These are phyloP conservation scores for Cheirogaleus medius DNA, from an alignment of 2,113 vertebrate genomes.

Conservation along the genomic window DNA sequence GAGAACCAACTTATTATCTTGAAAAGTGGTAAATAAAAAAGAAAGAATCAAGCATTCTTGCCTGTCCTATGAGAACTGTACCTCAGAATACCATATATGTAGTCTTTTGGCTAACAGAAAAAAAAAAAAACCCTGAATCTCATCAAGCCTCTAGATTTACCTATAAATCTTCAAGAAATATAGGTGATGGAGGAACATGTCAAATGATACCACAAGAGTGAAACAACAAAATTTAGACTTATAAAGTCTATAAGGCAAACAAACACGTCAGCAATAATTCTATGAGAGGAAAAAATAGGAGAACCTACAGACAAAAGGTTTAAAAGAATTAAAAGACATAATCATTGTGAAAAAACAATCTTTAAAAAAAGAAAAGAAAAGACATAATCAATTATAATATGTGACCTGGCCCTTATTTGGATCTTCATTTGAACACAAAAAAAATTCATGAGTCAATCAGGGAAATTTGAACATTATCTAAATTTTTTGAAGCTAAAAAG, in stretches of 20 bases:
- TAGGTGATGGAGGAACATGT: background rate
- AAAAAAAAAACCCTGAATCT: background rate
- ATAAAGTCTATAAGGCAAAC: background rate
- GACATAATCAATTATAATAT: background rate
- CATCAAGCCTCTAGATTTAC: background rate
- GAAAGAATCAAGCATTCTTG: background rate
- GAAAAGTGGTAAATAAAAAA: background rate
- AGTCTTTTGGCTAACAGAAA: background rate
- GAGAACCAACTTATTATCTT: slow-evolving; percentile 13
- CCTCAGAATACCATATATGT: background rate
- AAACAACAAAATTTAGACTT: background rate
- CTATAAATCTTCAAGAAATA: background rate
- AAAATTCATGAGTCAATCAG: background rate
- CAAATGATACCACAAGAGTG: background rate
- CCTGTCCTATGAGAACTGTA: background rate
- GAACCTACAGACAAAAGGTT: background rate
- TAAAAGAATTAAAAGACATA: background rate
- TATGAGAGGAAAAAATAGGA: background rate
- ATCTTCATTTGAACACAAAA: background rate
- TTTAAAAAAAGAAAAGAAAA: background rate
- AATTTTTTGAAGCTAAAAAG: background rate
- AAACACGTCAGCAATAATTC: background rate
- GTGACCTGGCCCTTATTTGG: background rate
- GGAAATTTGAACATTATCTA: background rate
- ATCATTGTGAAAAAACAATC: background rate